Evolutionary conservation across 2,113 vertebrate genomes (phyloP).

Genomic region (Phrynosoma platyrhinos): DNA sequence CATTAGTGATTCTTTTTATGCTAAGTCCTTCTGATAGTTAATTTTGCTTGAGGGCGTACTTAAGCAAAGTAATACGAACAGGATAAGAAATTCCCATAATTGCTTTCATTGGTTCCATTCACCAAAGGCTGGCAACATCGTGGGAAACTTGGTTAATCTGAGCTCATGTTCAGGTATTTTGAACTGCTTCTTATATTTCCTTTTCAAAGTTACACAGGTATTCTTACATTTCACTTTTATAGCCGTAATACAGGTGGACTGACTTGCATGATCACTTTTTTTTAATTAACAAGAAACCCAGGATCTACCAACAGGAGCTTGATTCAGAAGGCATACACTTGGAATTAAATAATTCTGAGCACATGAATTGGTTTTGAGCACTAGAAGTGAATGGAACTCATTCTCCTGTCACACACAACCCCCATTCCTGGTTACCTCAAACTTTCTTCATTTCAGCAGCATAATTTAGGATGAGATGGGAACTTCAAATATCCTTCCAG

Average conservation of each 20-base stretch:
- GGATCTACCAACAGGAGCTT: neutral
- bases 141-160: constrained; percentile 9
- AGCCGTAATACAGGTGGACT: neutral
- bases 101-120: neutral
- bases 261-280: neutral
- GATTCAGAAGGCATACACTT: neutral
- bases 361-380: neutral
- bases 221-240: neutral
- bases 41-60: neutral
- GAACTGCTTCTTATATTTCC: neutral
- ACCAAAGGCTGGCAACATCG: neutral
- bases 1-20: neutral
- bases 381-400: neutral
- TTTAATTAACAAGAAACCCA: neutral
- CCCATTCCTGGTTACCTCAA: neutral
- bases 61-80: neutral
- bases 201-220: neutral
- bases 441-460: neutral
- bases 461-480: neutral
- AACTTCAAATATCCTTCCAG: neutral
- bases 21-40: constrained; percentile 21
- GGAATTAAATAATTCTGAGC: neutral
- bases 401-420: neutral
- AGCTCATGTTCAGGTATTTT: constrained; percentile 1
- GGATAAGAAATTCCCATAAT: neutral